Base-by-base conservation (phyloP, 2,113 vertebrate genomes). In the Gorsachius goisagi region DNA sequence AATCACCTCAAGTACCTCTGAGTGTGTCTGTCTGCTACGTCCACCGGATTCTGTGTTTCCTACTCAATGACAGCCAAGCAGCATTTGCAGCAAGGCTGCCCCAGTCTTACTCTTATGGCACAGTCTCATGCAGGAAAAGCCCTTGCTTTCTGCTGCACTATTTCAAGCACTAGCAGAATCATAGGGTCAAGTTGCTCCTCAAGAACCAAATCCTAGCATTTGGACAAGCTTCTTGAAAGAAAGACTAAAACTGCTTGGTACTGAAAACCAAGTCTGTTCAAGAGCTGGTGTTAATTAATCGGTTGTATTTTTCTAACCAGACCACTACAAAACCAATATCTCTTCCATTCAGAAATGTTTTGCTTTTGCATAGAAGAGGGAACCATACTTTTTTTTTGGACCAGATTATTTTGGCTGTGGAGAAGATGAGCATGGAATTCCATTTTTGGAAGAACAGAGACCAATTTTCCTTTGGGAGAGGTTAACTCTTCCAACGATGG, bases 61-160 rank as follows among this genome's bases (percentile, higher is more conserved):
- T 63, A 62, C 47, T 35, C 0, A 1, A 11, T 58, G 60, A 24
- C 15, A 56, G 21, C 53, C 12, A 11, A 50, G 33, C 47, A 37
- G 35, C 10, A 9, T 17, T 39, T 52, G 32, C 44, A 44, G 26
- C 1, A 1, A 26, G 14, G 37, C 33, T 52, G 49, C 21, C 23
- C 24, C 21, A 5, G 15, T 5, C 7, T 20, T 44, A 45, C 16
- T n/a, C 8, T 37, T 26, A 9, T 3, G 19, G 49, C 1, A 1
- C 13, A 55, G 41, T 19, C 24, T 62, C 7, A 1, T 22, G 33
- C 23, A 32, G 41, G 58, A 41, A 22, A 68, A 52, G 24, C 15
- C 45, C 30, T 52, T 20, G 24, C 9, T 53, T 39, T 37, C 52
- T 49, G 37, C 24, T 26, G 22, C 37, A 28, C 12, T 26, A 37